Evolutionary conservation across 2,888 invertebrate genomes (phyloP), one percentile per base, ranked within the genome.

Genomic region (Amblyjoppa fuscipennis): DNA sequence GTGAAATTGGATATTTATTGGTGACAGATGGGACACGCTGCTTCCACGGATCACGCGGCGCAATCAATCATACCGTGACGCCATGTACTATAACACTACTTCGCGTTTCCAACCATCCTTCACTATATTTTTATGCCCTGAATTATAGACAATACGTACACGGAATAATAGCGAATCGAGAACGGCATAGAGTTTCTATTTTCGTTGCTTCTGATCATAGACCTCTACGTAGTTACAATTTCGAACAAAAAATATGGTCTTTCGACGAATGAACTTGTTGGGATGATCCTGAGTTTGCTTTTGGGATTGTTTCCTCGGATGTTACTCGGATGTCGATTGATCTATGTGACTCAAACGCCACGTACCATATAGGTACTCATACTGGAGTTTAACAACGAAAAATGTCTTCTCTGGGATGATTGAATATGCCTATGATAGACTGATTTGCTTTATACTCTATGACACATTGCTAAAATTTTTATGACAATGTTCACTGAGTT

Each of bases 1-100:
- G 91, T 92, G 93, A 93, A 94, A 94, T 93, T 93, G 93, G 93
- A 94, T 94, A 94, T 94, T 93, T 94, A 94, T 94, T 93, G 93
- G 93, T 92, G 93, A 93, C 93, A 93, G 93, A 93, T 93, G 93
- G 93, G 93, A 92, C 92, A 90, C 88, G 92, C 92, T 91, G 89
- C 91, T 92, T 92, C 91, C 87, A 89, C 90, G 92, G 92, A 92
- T 93, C 92, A 92, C 90, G 90, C 89, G 79, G 88, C 88, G 90
- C 91, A 91, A 93, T 93, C 93, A 93, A 93, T 93, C 93, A 93
- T 93, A 91, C 89, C 90, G 92, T 90, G 90, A 91, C 91, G 90
- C 91, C 91, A 41, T 73, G 56, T 56, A 56, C 53, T 61, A 59
- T 74, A 49, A 74, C 74, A 59, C 74, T 74, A 28, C 59, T 41